phyloP scores from a whole-genome alignment of 1,140 invertebrate species.

The Conus betulinus region DNA sequence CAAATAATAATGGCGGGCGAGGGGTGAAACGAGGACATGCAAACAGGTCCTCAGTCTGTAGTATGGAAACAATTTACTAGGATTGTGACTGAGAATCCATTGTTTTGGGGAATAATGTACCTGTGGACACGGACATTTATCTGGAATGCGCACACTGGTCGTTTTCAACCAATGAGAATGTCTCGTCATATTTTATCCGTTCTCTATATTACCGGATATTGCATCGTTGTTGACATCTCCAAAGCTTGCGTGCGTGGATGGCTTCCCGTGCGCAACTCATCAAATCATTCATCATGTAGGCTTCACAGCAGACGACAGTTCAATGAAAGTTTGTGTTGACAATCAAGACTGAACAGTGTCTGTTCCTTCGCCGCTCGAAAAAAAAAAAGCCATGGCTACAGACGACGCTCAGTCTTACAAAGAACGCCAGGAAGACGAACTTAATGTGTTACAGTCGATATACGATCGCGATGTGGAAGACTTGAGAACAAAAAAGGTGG shows the following conservation, averaged over 20 bases:
- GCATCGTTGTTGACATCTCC: constrained; percentile 5
- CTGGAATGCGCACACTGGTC: background rate
- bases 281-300: background rate
- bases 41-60: background rate
- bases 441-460: constrained; percentile 6
- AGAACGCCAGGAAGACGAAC: constrained; percentile 16
- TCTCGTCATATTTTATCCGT: background rate
- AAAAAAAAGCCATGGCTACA: background rate
- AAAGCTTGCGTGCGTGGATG: constrained; percentile 2
- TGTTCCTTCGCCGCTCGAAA: background rate
- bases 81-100: background rate
- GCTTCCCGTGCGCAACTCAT: background rate
- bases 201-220: background rate
- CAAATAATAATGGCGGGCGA: no score
- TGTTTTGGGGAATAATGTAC: background rate
- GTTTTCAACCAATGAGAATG: constrained; percentile 1
- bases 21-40: background rate
- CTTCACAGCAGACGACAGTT: background rate
- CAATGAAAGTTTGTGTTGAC: background rate
- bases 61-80: background rate
- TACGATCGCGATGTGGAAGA: constrained; percentile 5
- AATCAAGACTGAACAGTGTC: background rate
- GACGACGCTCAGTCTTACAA: background rate
- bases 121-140: background rate
- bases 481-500: background rate